Evolutionary conservation across 2,113 vertebrate species (phyloP).

Genomic region (Apteryx mantelli): DNA sequence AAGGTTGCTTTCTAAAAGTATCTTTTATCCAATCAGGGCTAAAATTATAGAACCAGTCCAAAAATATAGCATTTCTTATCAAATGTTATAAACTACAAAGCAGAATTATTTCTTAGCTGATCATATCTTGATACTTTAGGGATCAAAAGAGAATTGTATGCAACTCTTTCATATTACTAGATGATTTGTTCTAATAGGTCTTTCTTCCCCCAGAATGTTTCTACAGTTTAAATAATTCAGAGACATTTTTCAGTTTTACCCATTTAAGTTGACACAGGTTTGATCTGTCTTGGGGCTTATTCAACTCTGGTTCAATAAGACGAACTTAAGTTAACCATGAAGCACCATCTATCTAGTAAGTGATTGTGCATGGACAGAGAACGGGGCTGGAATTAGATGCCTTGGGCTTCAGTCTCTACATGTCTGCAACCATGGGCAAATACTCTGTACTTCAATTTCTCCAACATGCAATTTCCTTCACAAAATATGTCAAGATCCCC

Average conservation of each 20-base stretch:
- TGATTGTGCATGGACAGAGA: neutral
- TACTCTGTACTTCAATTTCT: neutral
- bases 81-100: neutral
- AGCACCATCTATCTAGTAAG: neutral
- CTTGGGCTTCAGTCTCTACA: neutral
- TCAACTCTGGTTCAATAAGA: neutral
- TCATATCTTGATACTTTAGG: neutral
- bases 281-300: neutral
- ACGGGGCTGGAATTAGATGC: neutral
- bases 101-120: neutral
- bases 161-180: neutral
- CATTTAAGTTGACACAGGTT: neutral
- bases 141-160: neutral
- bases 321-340: neutral
- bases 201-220: neutral
- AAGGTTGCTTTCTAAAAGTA: neutral
- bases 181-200: neutral
- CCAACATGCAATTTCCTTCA: neutral
- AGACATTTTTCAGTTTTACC: neutral
- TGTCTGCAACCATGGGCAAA: neutral
- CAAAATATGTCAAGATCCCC: neutral
- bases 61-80: neutral
- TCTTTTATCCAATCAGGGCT: neutral
- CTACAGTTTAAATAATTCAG: neutral
- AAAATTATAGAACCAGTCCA: neutral